Evolutionary conservation across 2,113 vertebrate genomes (phyloP).

Genomic region (Tamias sibiricus): DNA sequence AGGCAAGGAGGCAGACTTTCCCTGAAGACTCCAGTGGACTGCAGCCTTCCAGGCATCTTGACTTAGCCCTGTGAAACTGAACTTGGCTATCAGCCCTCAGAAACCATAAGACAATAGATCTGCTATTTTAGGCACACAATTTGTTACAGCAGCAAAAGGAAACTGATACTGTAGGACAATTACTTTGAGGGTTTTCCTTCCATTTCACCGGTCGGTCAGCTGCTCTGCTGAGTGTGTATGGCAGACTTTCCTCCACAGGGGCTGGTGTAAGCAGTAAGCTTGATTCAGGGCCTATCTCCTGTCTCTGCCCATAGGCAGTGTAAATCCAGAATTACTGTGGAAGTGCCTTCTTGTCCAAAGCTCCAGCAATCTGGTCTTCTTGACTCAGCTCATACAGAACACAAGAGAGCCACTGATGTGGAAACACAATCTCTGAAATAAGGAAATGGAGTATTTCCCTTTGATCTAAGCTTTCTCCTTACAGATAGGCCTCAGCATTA

Average conservation of each 20-base stretch:
- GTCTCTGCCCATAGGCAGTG: accelerated
- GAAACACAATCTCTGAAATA: neutral
- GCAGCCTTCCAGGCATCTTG: neutral
- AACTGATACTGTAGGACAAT: neutral
- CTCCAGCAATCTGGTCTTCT: neutral
- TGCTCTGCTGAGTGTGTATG: neutral
- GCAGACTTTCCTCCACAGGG: neutral
- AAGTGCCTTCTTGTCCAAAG: accelerated
- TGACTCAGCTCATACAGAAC: neutral
- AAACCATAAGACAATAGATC: neutral
- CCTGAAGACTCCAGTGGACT: neutral
- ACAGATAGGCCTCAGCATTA: neutral
- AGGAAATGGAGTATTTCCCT: neutral
- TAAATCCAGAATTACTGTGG: too few relatives aligned
- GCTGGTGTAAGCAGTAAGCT: too few relatives aligned
- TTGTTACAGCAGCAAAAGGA: neutral
- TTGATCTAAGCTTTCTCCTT: neutral
- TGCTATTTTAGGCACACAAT: neutral
- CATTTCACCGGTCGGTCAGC: neutral
- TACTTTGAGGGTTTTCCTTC: neutral
- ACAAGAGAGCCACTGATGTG: neutral
- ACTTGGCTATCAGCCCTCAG: neutral
- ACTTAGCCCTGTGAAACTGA: neutral
- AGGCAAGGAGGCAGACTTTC: neutral
- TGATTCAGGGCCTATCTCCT: neutral